A percentile compares a stretch with the other conserved stretches of the same genome.
Conservation (phyloP, 2,888 invertebrate species). For the Muschampia plurimacula region DNA sequence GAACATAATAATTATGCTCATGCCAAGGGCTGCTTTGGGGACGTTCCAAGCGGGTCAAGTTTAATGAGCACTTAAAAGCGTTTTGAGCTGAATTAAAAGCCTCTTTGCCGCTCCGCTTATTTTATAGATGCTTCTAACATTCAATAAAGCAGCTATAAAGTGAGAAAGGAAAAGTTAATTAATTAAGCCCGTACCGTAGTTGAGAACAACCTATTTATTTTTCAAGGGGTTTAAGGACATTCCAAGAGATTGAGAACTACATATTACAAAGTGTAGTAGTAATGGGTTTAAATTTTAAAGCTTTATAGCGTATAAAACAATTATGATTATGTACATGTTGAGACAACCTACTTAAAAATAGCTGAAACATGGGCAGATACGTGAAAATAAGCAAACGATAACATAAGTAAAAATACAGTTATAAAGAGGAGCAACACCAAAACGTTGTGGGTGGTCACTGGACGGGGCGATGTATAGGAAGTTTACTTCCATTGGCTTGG, state of each 20-base stretch:
- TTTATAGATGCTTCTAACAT: not conserved
- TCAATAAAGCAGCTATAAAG: not conserved
- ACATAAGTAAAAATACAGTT: not conserved
- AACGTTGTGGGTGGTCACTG: slow-evolving; percentile 38
- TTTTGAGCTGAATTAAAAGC: slow-evolving; percentile 26
- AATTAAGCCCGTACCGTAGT: too few species aligned
- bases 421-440: slow-evolving; percentile 18
- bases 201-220: too few species aligned
- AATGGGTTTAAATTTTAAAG: too few species aligned
- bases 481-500: slow-evolving; percentile 39
- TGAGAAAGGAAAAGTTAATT: too few species aligned
- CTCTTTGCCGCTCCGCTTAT: slow-evolving; percentile 19
- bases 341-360: too few species aligned
- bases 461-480: slow-evolving; percentile 39
- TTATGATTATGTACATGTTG: too few species aligned
- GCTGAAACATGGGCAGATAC: not conserved
- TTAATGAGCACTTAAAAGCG: slow-evolving; percentile 35
- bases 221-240: too few species aligned
- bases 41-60: slow-evolving; percentile 39
- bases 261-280: too few species aligned
- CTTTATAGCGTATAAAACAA: too few species aligned
- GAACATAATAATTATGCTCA: slow-evolving; percentile 21
- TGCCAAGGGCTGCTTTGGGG: slow-evolving; percentile 33
- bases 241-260: too few species aligned
- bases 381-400: not conserved